Conservation (phyloP, 2,797 vertebrate genomes). For the Malurus leucopterus region DNA sequence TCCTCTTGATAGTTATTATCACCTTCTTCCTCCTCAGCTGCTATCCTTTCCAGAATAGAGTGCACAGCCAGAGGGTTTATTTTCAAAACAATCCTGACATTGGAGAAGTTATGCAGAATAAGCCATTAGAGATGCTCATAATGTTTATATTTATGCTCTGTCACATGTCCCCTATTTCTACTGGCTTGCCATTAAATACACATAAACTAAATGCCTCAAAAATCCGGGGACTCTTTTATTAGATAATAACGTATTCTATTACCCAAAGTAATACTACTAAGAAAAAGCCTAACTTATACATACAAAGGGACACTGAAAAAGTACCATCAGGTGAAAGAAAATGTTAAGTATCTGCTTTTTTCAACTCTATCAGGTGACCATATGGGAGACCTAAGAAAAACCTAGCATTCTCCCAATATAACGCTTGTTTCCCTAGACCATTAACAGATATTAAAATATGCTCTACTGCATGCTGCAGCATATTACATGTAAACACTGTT, state of each 20-base stretch:
- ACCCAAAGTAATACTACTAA: neutral
- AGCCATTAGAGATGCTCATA: conserved; percentile 1
- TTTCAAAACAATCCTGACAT: conserved; percentile 87
- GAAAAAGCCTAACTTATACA: neutral
- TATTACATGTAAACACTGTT: neutral
- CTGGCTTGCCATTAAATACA: neutral
- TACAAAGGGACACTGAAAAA: neutral
- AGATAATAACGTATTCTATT: neutral
- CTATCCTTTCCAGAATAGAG: conserved; percentile 92
- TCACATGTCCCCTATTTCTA: neutral
- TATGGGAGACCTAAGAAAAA: neutral
- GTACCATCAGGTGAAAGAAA: neutral
- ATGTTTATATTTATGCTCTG: neutral
- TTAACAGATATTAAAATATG: neutral
- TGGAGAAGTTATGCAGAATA: conserved; percentile 35
- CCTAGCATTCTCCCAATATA: neutral
- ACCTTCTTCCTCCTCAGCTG: conserved; percentile 85
- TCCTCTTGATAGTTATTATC: conserved; percentile 89
- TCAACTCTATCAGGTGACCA: neutral
- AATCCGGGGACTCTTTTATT: neutral
- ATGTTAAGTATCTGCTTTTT: neutral
- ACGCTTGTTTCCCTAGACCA: neutral
- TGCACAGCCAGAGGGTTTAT: conserved; percentile 91
- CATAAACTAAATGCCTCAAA: neutral
- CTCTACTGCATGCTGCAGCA: neutral